A percentile compares a stretch with the other conserved stretches of the same genome.
phyloP scores from a whole-genome alignment of 2,113 vertebrate species.

The Seriola quinqueradiata region DNA sequence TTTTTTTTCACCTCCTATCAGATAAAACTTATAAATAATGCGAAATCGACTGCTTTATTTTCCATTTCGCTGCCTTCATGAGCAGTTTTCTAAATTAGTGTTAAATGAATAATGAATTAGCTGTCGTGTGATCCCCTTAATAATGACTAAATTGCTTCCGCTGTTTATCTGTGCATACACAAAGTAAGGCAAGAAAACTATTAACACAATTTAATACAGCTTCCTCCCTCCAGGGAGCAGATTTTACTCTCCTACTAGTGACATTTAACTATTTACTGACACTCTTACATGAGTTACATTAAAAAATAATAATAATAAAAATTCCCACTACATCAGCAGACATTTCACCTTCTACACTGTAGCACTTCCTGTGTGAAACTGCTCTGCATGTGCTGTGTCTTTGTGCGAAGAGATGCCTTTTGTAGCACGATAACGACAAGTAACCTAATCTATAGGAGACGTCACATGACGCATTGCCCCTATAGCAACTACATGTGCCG shows the following conservation, averaged over 20 bases:
- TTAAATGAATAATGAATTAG: conserved; percentile 45
- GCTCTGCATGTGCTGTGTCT: not conserved
- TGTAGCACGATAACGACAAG: conserved; percentile 11
- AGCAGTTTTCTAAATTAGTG: conserved; percentile 25
- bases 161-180: conserved; percentile 27
- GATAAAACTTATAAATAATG: conserved; percentile 21
- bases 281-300: not conserved
- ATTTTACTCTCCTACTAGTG: not conserved
- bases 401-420: not conserved
- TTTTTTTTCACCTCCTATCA: not conserved
- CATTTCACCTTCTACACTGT: not conserved
- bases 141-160: conserved; percentile 23
- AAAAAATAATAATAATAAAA: not conserved
- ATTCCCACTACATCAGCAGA: not conserved
- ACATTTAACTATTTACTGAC: conserved; percentile 18
- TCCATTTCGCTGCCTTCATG: not conserved
- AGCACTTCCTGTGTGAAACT: conserved; percentile 8
- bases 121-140: conserved; percentile 15
- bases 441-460: conserved; percentile 60
- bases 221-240: not conserved
- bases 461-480: conserved; percentile 56
- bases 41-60: conserved; percentile 13
- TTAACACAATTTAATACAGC: not conserved
- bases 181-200: not conserved
- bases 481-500: conserved; percentile 68